phyloP scores from a whole-genome alignment of 2,113 vertebrate species.

The Aspiorhynchus laticeps region DNA sequence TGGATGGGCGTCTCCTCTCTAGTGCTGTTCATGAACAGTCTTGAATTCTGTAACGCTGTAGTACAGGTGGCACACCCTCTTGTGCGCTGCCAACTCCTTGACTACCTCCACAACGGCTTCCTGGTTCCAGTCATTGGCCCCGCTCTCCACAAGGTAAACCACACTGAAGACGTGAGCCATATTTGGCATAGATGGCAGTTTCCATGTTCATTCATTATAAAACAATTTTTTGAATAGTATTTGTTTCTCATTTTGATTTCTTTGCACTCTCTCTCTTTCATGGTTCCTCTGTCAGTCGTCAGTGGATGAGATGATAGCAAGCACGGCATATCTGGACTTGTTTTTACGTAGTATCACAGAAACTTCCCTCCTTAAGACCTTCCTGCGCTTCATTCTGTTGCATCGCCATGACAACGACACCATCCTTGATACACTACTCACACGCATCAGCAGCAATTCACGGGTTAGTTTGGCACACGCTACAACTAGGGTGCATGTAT shows the following conservation, averaged over 20 bases:
- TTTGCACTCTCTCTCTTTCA: neutral
- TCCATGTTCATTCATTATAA: neutral
- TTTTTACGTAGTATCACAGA: conserved; percentile 93
- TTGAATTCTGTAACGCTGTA: conserved; percentile 97
- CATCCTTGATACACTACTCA: conserved; percentile 93
- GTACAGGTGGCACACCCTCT: conserved; percentile 93
- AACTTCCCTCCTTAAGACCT: conserved; percentile 89
- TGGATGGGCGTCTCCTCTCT: conserved; percentile 91
- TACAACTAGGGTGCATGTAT: neutral
- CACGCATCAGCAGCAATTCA: conserved; percentile 93
- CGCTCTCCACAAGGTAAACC: conserved; percentile 89
- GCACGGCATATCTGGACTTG: conserved; percentile 95
- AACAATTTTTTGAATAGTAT: neutral
- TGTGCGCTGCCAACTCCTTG: conserved; percentile 91
- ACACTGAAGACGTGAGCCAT: neutral
- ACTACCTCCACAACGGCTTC: conserved; percentile 96
- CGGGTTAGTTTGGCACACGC: conserved; percentile 77
- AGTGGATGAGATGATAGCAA: conserved; percentile 95
- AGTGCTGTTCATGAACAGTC: conserved; percentile 94
- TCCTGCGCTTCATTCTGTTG: conserved; percentile 92
- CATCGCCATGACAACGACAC: conserved; percentile 90
- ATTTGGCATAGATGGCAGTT: neutral
- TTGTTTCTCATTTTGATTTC: neutral
- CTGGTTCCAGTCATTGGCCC: conserved; percentile 95
- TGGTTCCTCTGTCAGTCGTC: conserved; percentile 78